Evolutionary conservation across 2,888 invertebrate species (phyloP).

Genomic region (Rhingia campestris): DNA sequence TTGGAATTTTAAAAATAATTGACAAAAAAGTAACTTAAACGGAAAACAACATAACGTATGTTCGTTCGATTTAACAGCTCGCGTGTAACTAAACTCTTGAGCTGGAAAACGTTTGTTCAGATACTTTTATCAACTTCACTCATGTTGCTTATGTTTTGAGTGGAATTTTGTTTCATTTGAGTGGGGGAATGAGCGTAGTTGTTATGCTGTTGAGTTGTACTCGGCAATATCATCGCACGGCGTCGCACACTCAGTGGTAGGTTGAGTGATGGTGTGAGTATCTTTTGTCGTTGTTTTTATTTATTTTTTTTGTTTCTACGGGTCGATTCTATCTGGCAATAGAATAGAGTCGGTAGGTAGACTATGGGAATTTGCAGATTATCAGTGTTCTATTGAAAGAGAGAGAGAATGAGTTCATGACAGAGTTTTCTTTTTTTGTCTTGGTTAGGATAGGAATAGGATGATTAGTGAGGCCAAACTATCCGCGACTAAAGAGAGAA

Average conservation of each 20-base stretch:
- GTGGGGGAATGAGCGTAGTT: slow-evolving; percentile 63
- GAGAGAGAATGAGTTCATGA: slow-evolving; percentile 47
- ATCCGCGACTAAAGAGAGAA: slow-evolving; percentile 49
- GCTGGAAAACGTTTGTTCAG: slow-evolving; percentile 63
- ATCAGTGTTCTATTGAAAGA: slow-evolving; percentile 44
- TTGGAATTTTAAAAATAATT: slow-evolving; percentile 4
- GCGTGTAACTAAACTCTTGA: slow-evolving; percentile 73
- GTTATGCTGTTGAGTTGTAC: slow-evolving; percentile 52
- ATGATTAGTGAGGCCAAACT: slow-evolving; percentile 6
- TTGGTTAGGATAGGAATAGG: slow-evolving; percentile 1
- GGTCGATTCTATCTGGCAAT: neutral
- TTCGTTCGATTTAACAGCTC: slow-evolving; percentile 73
- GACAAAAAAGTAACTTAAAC: slow-evolving; percentile 50
- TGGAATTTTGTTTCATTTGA: slow-evolving; percentile 16
- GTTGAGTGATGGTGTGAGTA: slow-evolving; percentile 57
- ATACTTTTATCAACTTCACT: slow-evolving; percentile 71
- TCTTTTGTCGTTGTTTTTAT: slow-evolving; percentile 6
- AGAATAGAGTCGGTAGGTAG: slow-evolving; percentile 18
- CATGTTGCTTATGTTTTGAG: slow-evolving; percentile 70
- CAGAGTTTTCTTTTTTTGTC: slow-evolving; percentile 33
- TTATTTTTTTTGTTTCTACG: slow-evolving; percentile 8
- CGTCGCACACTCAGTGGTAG: slow-evolving; percentile 37
- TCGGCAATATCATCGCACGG: slow-evolving; percentile 38
- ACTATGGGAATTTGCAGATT: slow-evolving; percentile 37
- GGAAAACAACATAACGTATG: slow-evolving; percentile 69